phyloP scores from a whole-genome alignment of 2,113 vertebrate genomes.

The Motacilla alba region DNA sequence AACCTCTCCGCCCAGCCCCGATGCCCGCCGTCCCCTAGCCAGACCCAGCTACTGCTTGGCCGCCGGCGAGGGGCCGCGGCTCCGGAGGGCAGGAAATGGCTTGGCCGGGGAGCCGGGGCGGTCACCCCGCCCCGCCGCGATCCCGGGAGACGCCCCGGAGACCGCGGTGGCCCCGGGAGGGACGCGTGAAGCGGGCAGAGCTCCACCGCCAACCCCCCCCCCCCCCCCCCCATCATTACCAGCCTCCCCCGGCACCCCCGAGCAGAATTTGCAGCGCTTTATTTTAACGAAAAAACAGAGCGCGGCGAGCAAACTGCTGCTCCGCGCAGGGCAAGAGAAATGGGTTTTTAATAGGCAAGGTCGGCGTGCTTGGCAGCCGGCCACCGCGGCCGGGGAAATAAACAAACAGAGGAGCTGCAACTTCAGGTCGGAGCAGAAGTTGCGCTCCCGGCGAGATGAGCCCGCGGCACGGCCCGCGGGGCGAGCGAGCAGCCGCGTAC shows the following conservation, averaged over 20 bases:
- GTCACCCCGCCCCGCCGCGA: background rate
- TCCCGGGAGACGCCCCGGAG: background rate
- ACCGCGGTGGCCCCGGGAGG: background rate
- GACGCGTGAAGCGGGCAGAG: background rate
- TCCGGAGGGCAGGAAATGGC: constrained; percentile 8
- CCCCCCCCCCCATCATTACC: background rate
- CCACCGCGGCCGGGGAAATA: constrained; percentile 16
- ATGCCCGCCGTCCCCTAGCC: constrained; percentile 8
- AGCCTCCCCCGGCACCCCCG: background rate
- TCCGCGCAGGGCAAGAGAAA: constrained; percentile 43
- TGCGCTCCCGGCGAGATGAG: background rate
- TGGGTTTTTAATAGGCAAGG: constrained; percentile 46
- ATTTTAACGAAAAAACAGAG: constrained; percentile 21
- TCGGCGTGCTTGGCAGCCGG: constrained; percentile 49
- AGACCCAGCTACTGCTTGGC: constrained; percentile 46
- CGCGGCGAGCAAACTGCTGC: constrained; percentile 6
- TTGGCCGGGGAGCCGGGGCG: background rate
- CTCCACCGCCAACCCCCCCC: background rate
- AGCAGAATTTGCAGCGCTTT: background rate
- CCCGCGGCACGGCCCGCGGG: background rate
- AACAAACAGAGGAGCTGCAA: constrained; percentile 32
- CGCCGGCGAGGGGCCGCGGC: background rate
- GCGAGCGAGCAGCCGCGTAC: background rate
- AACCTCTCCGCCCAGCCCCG: constrained; percentile 6
- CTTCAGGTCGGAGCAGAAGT: constrained; percentile 11